Evolutionary conservation across 1,140 invertebrate genomes (phyloP).

Genomic region (Dryas iulia): DNA sequence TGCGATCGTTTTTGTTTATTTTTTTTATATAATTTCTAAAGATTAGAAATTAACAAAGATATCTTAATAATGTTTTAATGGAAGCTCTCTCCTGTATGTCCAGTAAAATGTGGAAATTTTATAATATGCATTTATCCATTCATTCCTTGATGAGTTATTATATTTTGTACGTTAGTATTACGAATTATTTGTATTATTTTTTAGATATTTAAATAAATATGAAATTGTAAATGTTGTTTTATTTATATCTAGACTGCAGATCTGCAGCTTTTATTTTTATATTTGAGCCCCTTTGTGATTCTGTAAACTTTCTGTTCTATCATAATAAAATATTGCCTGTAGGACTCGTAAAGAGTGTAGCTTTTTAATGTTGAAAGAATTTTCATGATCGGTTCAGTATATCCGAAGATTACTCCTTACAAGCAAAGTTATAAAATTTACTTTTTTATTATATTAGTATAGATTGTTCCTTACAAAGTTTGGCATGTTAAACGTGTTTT

Average conservation of each 20-base stretch:
- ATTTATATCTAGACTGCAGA: not conserved
- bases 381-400: too few species aligned
- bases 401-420: too few species aligned
- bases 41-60: not conserved
- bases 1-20: not conserved
- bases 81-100: not conserved
- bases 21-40: not conserved
- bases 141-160: slow-evolving; percentile 39
- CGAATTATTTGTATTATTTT: slow-evolving; percentile 38
- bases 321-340: too few species aligned
- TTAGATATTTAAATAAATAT: slow-evolving; percentile 38
- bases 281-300: too few species aligned
- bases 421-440: too few species aligned
- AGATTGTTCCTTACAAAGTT: too few species aligned
- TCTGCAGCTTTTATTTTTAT: too few species aligned
- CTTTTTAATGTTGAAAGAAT: too few species aligned
- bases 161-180: slow-evolving; percentile 33
- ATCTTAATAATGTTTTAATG: not conserved
- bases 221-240: slow-evolving; percentile 9
- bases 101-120: not conserved
- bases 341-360: too few species aligned
- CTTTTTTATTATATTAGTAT: too few species aligned
- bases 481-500: too few species aligned
- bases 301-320: too few species aligned
- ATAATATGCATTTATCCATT: slow-evolving; percentile 40